phyloP scores from a whole-genome alignment of 2,888 invertebrate genomes.

The Carabus problematicus region DNA sequence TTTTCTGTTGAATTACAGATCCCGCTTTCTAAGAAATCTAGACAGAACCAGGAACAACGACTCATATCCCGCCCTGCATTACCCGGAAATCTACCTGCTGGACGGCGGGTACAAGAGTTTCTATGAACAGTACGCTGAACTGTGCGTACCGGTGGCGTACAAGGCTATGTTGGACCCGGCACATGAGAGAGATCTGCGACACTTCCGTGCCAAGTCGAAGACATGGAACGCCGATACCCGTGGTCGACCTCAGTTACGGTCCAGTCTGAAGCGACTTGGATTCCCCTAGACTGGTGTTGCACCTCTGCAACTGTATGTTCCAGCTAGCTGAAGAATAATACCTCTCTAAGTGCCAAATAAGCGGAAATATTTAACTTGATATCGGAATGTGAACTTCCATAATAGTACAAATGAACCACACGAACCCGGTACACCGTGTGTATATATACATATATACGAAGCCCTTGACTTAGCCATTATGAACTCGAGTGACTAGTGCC shows the following conservation, averaged over 20 bases:
- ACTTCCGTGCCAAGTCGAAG: constrained; percentile 80
- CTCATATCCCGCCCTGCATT: constrained; percentile 83
- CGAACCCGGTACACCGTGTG: no score
- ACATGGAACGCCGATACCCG: constrained; percentile 69
- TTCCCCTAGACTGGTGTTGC: constrained; percentile 5
- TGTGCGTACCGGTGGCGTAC: constrained; percentile 79
- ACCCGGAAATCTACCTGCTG: constrained; percentile 93
- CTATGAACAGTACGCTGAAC: constrained; percentile 69
- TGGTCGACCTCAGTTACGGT: constrained; percentile 41
- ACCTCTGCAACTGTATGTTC: not conserved
- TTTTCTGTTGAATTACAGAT: constrained; percentile 62
- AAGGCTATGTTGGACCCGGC: constrained; percentile 86
- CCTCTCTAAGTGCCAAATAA: no score
- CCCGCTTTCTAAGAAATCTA: constrained; percentile 80
- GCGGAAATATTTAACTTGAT: no score
- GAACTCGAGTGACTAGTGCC: no score
- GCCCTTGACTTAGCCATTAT: no score
- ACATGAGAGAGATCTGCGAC: constrained; percentile 73
- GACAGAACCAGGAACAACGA: constrained; percentile 84
- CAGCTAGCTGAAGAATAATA: no score
- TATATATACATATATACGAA: no score
- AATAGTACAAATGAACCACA: no score
- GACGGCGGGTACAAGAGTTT: constrained; percentile 91
- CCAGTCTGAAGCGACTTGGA: constrained; percentile 22
- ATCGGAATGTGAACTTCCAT: no score